Evolutionary conservation across 2,797 vertebrate species (phyloP).

Genomic region (Myoxocephalus aenaeus): DNA sequence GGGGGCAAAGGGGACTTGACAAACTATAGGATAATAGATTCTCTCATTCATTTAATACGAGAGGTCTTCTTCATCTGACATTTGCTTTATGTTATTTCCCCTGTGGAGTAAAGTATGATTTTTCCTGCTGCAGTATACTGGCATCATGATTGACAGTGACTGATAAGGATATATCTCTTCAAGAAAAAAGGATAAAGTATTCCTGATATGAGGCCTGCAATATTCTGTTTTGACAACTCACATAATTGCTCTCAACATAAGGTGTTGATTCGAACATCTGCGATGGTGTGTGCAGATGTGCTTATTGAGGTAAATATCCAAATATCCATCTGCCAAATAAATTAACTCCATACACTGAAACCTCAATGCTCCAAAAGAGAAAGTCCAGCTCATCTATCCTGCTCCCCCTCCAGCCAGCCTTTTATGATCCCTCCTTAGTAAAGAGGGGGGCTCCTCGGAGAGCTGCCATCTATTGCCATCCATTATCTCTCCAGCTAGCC

Average conservation of each 20-base stretch:
- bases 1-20: neutral
- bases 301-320: constrained; percentile 2
- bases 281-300: constrained; percentile 7
- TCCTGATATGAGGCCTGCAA: neutral
- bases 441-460: constrained; percentile 50
- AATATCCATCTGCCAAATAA: constrained; percentile 22
- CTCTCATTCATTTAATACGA: constrained; percentile 57
- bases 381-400: constrained; percentile 43
- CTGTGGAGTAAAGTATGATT: constrained; percentile 21
- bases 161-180: constrained; percentile 7
- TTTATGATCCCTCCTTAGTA: constrained; percentile 36
- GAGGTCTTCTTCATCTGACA: constrained; percentile 38
- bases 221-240: constrained; percentile 26
- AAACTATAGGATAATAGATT: constrained; percentile 57
- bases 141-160: constrained; percentile 25
- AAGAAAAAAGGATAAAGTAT: neutral
- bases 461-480: constrained; percentile 68
- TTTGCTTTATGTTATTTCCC: constrained; percentile 42
- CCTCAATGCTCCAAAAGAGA: constrained; percentile 33
- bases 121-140: constrained; percentile 8
- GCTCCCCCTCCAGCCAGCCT: constrained; percentile 16
- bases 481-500: constrained; percentile 68
- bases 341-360: neutral
- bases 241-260: constrained; percentile 13
- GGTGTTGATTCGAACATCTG: constrained; percentile 25